Evolutionary conservation across 2,888 invertebrate genomes (phyloP).

Genomic region (Spisula solida): DNA sequence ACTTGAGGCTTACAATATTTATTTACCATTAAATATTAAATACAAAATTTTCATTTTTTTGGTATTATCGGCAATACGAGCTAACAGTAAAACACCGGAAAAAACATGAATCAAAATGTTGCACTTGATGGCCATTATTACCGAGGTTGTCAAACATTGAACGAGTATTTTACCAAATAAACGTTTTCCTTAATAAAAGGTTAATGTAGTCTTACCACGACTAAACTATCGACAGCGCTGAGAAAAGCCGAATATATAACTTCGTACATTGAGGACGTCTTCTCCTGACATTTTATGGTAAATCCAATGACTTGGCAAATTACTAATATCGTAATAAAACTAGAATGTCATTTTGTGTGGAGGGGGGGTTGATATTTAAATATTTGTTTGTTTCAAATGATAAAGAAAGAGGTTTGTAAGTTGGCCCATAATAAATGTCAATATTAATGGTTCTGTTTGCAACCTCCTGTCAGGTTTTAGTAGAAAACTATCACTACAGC

Average conservation of each 20-base stretch:
- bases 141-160: neutral
- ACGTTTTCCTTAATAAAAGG: slow-evolving; percentile 23
- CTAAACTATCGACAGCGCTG: neutral
- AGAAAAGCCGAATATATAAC: neutral
- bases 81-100: neutral
- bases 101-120: slow-evolving; percentile 2
- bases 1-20: neutral
- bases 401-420: slow-evolving; percentile 66
- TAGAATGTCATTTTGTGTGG: slow-evolving; percentile 48
- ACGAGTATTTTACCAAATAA: neutral
- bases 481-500: slow-evolving; percentile 35
- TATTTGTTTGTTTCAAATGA: slow-evolving; percentile 70
- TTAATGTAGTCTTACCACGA: neutral
- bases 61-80: neutral
- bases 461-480: slow-evolving; percentile 54
- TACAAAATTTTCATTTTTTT: neutral
- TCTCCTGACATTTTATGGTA: slow-evolving; percentile 52
- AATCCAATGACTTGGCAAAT: slow-evolving; percentile 60
- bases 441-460: slow-evolving; percentile 52
- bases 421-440: slow-evolving; percentile 65
- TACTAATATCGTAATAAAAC: slow-evolving; percentile 55
- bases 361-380: slow-evolving; percentile 61
- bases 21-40: slow-evolving; percentile 24
- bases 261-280: slow-evolving; percentile 6
- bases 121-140: neutral